These are phyloP conservation scores for Alces alces DNA, from an alignment of 2,113 vertebrate species.

Conservation along the genomic window DNA sequence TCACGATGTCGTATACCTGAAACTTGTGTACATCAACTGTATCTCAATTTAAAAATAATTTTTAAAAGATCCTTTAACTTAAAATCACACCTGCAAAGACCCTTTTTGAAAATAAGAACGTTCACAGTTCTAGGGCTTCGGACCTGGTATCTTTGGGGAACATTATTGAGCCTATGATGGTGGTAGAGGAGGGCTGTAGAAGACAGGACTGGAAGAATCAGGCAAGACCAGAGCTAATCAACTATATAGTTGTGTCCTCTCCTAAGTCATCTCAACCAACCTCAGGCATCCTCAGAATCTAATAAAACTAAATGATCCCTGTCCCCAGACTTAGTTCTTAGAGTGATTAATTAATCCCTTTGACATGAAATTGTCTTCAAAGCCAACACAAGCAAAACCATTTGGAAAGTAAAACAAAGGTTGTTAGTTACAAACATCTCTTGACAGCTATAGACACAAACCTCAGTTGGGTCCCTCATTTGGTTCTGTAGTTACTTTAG, in stretches of 20 bases:
- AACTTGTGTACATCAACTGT: neutral
- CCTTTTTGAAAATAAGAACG: neutral
- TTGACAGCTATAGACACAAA: neutral
- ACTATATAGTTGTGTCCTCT: neutral
- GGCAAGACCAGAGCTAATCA: neutral
- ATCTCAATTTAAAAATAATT: neutral
- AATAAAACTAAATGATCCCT: neutral
- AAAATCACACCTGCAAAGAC: neutral
- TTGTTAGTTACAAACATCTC: neutral
- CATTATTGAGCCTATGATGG: neutral
- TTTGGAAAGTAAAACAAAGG: constrained; percentile 7
- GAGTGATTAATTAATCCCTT: neutral
- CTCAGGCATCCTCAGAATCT: neutral
- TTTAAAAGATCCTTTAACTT: neutral
- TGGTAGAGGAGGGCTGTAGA: neutral
- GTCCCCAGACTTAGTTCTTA: neutral
- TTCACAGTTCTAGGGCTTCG: neutral
- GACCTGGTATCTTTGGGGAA: neutral
- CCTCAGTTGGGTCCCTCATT: neutral
- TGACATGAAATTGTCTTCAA: neutral
- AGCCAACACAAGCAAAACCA: neutral
- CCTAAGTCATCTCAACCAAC: neutral
- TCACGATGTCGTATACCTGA: neutral
- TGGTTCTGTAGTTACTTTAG: neutral
- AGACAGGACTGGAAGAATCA: neutral